Evolutionary conservation across 1,140 invertebrate species (phyloP), one percentile per base, ranked within the genome.

Genomic region (Drosophila lacertosa): DNA sequence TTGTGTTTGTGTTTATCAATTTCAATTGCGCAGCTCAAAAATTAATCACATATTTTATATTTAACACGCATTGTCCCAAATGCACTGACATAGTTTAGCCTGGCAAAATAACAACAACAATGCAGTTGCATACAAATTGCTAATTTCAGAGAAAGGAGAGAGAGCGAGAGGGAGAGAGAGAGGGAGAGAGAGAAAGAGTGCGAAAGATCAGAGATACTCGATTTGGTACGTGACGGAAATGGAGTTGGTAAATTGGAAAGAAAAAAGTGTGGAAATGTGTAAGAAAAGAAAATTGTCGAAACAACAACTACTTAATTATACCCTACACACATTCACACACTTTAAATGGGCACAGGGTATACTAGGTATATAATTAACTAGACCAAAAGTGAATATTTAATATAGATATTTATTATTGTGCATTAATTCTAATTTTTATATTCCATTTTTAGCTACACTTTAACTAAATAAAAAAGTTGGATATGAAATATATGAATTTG

Each of bases 21-120:
- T 54, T 29, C 48, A 65, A 77, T 62, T 74, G 77, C 70, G 69
- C 64, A 81, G 65, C 58, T 71, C 45, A 13, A 13, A 40, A 57
- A 39, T 66, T 74, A 76, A 77, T 71, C 55, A 66, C 45, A 60
- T 45, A 54, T 59, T 72, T 74, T 74, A 42, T 70, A 74, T 77
- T 70, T 74, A 50, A 67, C 59, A 62, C 63, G 60, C 74, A 82
- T 66, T 70, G 51, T 44, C 32, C 51, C 45, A 68, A 68, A 44
- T 88, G 82, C 82, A 88, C 69, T 77, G 81, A 77, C 81, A 86
- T 48, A 77, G 60, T 59, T 84, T 67, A 37, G 18, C 18, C 18
- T 7, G 6, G 15, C 42, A 40, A 24, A 58, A 58, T 15, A 59
- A 76, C 9, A 70, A 44, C 50, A 45, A 70, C 57, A 67, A 50